Base-by-base conservation (phyloP, 2,888 invertebrate genomes). In the Epistrophe grossulariae region DNA sequence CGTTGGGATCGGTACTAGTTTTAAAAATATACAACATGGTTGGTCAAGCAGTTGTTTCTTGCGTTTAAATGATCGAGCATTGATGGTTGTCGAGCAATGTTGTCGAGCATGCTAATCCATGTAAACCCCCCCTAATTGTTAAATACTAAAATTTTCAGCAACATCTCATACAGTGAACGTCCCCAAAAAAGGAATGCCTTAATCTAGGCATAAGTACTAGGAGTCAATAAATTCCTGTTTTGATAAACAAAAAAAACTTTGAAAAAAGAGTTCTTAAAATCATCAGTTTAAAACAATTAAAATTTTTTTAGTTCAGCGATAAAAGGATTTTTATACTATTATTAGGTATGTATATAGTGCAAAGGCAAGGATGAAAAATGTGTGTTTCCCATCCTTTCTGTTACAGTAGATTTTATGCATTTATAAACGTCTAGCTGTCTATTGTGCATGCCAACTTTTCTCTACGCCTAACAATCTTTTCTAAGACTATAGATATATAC, bases 341-440 rank as follows among this genome's bases (percentile, higher is more conserved):
- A 52, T 6, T 24, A 11, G 17, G 48, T 50, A 19, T 24, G 0
- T 1, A 6, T 60, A 38, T 38, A 24, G 1, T 24, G 24, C 24
- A 24, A n/a, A 24, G 17, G 35, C 19, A 31, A 31, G 28, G 4
- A 62, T 24, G 28, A 62, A 43, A 62, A 62, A 62, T 28, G 43
- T 45, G 31, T 64, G 6, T 79, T 55, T 31, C 15, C 43, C 28
- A 40, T 48, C 17, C 48, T 48, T 74, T 50, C 74, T 70, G 79
- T 79, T 70, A 70, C 79, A 40, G n/a, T 57, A 70, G 79, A 84
- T 74, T 74, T 70, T 64, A 31, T 64, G 79, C 74, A 84, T 84
- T 84, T 84, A 64, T 84, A 79, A 84, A 84, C 45, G 74, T 79
- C 83, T 84, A 64, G 55, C 64, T 66, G 48, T 64, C 71, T 83